Percentiles rank a stretch among this genome's conserved stretches.
These are phyloP conservation scores for Heliconius eleuchia DNA, from an alignment of 1,140 invertebrate species.

Conservation along the genomic window DNA sequence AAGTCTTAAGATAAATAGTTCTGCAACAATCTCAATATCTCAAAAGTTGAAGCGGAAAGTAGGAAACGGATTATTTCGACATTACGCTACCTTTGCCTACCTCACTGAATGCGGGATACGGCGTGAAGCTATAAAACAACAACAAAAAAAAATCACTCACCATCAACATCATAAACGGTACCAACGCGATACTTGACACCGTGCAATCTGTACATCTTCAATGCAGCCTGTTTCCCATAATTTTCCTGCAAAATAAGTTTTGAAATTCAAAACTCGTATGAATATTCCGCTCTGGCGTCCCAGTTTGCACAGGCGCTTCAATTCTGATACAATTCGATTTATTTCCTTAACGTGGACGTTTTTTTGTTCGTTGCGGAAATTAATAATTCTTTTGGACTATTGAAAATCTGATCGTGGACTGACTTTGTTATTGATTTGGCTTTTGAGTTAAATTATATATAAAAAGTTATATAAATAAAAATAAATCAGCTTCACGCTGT, in stretches of 20 bases:
- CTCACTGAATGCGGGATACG: no score
- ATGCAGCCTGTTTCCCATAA: conserved; percentile 67
- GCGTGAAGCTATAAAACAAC: not conserved
- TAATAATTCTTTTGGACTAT: conserved; percentile 20
- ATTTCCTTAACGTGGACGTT: conserved; percentile 14
- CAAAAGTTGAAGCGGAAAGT: no score
- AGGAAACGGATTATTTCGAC: no score
- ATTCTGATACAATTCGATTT: conserved; percentile 45
- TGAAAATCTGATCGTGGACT: conserved; percentile 8
- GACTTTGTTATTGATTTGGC: not conserved
- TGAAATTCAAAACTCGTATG: conserved; percentile 55
- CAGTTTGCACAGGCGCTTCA: conserved; percentile 35
- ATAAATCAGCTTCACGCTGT: no score
- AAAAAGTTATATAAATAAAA: not conserved
- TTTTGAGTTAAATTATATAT: not conserved
- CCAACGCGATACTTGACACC: conserved; percentile 58
- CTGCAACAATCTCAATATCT: no score
- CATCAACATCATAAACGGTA: conserved; percentile 60
- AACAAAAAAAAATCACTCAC: conserved; percentile 41
- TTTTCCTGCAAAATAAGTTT: conserved; percentile 63
- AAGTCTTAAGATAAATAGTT: no score
- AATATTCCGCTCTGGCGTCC: conserved; percentile 45
- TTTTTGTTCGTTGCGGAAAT: conserved; percentile 24
- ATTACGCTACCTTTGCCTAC: no score
- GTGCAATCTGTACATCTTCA: conserved; percentile 58